Percentiles rank a stretch among this genome's conserved stretches.
These are phyloP conservation scores for Pelobates fuscus DNA, from an alignment of 2,113 vertebrate species.

Conservation along the genomic window DNA sequence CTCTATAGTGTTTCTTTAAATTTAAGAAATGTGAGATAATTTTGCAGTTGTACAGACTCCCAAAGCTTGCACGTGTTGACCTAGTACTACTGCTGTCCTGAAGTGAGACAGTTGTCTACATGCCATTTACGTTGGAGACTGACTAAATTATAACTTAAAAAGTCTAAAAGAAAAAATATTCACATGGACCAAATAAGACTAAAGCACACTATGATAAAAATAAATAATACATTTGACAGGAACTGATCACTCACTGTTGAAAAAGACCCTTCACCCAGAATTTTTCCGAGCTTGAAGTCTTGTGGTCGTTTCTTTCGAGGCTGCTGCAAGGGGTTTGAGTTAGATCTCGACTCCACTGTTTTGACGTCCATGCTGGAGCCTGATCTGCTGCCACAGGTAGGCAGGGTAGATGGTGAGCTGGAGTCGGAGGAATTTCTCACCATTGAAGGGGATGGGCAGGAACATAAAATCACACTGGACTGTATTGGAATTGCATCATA, in stretches of 20 bases:
- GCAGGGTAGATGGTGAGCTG: conserved; percentile 77
- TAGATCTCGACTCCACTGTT: conserved; percentile 69
- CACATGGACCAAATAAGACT: no score
- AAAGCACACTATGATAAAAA: no score
- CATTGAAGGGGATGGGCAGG: conserved; percentile 93
- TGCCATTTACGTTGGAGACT: no score
- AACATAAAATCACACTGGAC: conserved; percentile 92
- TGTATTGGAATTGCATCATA: conserved; percentile 97
- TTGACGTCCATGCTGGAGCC: conserved; percentile 83
- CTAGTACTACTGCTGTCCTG: no score
- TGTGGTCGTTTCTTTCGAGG: conserved; percentile 95
- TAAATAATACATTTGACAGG: no score
- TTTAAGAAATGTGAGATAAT: no score
- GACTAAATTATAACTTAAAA: no score
- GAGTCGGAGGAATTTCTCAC: conserved; percentile 92
- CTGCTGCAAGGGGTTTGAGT: conserved; percentile 72
- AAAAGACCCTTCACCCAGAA: conserved; percentile 96
- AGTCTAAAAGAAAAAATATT: no score
- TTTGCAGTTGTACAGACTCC: no score
- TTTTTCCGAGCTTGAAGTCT: conserved; percentile 96
- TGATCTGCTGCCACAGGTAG: conserved; percentile 80
- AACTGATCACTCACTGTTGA: conserved; percentile 81
- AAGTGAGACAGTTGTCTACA: no score
- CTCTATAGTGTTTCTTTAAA: no score
- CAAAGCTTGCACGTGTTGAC: no score